Percentiles rank a stretch among this genome's conserved stretches.
phyloP scores from a whole-genome alignment of 2,797 vertebrate genomes.

The Pogoniulus pusillus region DNA sequence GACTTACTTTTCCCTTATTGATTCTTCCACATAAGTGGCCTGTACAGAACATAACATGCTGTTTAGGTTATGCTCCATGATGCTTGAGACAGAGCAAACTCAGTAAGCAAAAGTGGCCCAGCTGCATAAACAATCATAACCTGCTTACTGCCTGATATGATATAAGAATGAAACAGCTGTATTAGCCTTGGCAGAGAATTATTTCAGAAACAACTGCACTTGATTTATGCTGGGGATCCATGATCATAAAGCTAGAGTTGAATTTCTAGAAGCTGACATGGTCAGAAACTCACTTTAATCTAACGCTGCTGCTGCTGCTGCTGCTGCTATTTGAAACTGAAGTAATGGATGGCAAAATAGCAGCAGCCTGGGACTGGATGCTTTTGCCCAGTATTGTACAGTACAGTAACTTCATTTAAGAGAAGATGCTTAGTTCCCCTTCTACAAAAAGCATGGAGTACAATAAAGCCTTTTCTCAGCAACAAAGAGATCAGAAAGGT shows the following conservation, averaged over 20 bases:
- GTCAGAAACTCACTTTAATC: neutral
- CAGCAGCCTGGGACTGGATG: neutral
- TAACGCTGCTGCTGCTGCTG: too few species aligned
- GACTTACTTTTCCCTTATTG: conserved; percentile 56
- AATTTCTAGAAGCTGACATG: conserved; percentile 12
- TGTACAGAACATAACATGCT: conserved; percentile 54
- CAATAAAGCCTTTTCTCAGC: neutral
- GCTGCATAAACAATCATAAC: conserved; percentile 63
- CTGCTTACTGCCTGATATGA: neutral
- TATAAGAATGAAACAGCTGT: conserved; percentile 56
- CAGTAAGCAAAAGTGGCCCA: conserved; percentile 54
- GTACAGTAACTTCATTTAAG: neutral
- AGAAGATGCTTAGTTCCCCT: neutral
- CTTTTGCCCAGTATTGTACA: neutral
- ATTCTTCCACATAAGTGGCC: conserved; percentile 64
- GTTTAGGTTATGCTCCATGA: conserved; percentile 52
- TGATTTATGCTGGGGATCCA: conserved; percentile 35
- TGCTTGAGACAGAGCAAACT: conserved; percentile 8
- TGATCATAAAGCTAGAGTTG: neutral
- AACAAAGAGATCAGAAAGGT: neutral
- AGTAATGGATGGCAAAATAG: conserved; percentile 22
- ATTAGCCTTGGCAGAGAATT: conserved; percentile 68
- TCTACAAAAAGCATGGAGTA: neutral
- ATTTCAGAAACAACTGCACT: conserved; percentile 41
- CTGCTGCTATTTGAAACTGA: neutral